Percentiles rank a stretch among this genome's conserved stretches.
Evolutionary conservation across 2,888 invertebrate genomes (phyloP).

Genomic region (Ochropleura plecta): DNA sequence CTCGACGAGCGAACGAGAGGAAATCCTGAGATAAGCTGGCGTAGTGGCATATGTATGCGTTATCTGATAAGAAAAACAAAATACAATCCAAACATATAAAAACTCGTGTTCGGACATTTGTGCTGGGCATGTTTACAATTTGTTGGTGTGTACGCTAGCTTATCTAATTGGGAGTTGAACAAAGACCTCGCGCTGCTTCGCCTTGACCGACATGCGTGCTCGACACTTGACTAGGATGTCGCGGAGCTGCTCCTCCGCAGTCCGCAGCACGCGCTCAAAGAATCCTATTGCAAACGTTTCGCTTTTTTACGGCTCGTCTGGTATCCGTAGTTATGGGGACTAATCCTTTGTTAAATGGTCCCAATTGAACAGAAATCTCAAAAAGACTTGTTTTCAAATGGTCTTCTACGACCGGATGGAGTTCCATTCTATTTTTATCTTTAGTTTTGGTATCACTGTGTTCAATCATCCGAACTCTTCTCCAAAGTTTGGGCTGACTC

Average conservation of each 20-base stretch:
- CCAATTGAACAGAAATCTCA: neutral
- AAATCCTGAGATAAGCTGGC: slow-evolving; percentile 59
- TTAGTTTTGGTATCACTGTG: neutral
- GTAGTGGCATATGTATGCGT: slow-evolving; percentile 21
- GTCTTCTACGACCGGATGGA: neutral
- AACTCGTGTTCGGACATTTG: slow-evolving; percentile 55
- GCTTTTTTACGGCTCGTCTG: neutral
- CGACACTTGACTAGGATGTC: slow-evolving; percentile 29
- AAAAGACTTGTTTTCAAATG: neutral
- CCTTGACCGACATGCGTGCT: slow-evolving; percentile 49
- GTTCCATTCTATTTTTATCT: neutral
- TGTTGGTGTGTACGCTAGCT: slow-evolving; percentile 39
- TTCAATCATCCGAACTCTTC: neutral
- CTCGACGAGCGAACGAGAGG: slow-evolving; percentile 42
- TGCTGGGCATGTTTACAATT: slow-evolving; percentile 49
- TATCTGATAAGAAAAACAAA: slow-evolving; percentile 60
- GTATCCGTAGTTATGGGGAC: neutral
- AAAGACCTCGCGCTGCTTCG: slow-evolving; percentile 33
- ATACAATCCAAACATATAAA: slow-evolving; percentile 55
- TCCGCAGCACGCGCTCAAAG: neutral
- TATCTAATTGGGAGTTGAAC: slow-evolving; percentile 53
- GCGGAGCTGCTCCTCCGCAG: slow-evolving; percentile 14
- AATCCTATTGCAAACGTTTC: neutral
- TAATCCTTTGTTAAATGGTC: slow-evolving; percentile 12
- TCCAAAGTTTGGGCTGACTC: too few species aligned